Evolutionary conservation across 2,113 vertebrate genomes (phyloP).

Genomic region (Ardeotis arabs): DNA sequence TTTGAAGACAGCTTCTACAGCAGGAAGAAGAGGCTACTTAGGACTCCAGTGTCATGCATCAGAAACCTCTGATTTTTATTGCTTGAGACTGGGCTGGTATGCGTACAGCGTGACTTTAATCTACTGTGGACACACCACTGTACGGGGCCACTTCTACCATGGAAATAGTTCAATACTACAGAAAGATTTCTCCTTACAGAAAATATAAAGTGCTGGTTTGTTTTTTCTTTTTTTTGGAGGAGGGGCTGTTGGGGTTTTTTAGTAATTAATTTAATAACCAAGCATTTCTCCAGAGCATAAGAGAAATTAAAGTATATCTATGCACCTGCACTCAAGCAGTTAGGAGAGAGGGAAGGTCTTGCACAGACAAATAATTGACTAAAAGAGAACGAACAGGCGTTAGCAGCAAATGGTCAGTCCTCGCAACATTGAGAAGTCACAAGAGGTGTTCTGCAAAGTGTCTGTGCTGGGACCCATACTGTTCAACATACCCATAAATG

Average conservation of each 20-base stretch:
- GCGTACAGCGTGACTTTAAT: not conserved
- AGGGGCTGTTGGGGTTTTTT: not conserved
- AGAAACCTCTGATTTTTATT: slow-evolving; percentile 16
- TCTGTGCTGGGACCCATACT: not conserved
- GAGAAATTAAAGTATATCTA: not conserved
- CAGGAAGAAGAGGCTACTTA: slow-evolving; percentile 14
- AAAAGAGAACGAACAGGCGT: not conserved
- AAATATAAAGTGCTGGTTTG: not conserved
- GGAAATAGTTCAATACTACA: not conserved
- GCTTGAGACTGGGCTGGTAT: not conserved
- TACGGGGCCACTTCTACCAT: not conserved
- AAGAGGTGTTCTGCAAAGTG: not conserved
- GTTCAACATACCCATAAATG: not conserved
- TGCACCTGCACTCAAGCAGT: not conserved
- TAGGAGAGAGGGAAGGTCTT: not conserved
- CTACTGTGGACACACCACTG: not conserved
- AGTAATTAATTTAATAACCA: not conserved
- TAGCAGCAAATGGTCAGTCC: not conserved
- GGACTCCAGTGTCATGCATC: not conserved
- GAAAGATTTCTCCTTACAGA: not conserved
- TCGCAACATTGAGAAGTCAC: not conserved
- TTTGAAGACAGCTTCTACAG: not conserved
- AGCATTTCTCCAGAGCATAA: not conserved
- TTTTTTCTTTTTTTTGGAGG: no score
- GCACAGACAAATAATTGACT: not conserved